Evolutionary conservation across 2,113 vertebrate species (phyloP).

Genomic region (Aspiorhynchus laticeps): DNA sequence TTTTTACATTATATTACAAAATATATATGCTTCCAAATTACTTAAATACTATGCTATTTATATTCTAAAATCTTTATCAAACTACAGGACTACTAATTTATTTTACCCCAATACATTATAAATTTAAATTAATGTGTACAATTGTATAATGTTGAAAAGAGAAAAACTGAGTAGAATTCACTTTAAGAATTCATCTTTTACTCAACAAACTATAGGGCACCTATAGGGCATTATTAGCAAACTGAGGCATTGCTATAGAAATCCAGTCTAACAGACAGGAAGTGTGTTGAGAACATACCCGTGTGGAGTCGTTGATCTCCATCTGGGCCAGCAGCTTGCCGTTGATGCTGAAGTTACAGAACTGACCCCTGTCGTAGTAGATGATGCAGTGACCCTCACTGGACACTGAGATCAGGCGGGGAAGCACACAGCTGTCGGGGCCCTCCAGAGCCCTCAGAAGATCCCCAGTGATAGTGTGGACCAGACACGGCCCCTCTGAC

Average conservation of each 20-base stretch:
- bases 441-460: slow-evolving; percentile 93
- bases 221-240: background rate
- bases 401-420: slow-evolving; percentile 91
- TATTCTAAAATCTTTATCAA: background rate
- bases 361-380: slow-evolving; percentile 90
- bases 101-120: background rate
- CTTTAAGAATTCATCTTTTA: background rate
- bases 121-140: background rate
- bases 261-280: background rate
- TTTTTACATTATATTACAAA: too few relatives aligned
- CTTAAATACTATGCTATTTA: background rate
- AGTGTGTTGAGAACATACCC: slow-evolving; percentile 74
- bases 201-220: background rate
- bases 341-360: slow-evolving; percentile 97
- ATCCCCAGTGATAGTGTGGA: slow-evolving; percentile 98
- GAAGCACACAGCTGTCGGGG: slow-evolving; percentile 86
- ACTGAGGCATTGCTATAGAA: background rate
- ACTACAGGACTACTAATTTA: background rate
- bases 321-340: slow-evolving; percentile 96
- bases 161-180: background rate
- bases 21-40: background rate
- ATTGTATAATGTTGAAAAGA: background rate
- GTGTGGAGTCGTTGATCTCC: slow-evolving; percentile 94
- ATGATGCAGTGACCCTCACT: slow-evolving; percentile 98
- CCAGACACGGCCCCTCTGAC: slow-evolving; percentile 95